Evolutionary conservation across 2,888 invertebrate species (phyloP).

Genomic region (Agrotis segetum): DNA sequence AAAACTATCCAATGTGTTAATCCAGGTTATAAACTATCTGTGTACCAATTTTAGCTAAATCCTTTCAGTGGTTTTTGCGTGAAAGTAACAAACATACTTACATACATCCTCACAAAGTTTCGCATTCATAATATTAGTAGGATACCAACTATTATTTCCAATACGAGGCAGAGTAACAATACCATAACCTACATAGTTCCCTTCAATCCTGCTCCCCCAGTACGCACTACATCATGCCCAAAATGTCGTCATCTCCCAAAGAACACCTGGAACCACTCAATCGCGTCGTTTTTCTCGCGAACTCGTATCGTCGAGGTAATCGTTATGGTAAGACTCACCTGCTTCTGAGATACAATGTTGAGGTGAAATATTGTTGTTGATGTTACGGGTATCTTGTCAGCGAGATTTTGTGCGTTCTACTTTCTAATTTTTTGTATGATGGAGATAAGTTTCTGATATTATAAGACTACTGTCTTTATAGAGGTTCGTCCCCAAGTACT

Average conservation of each 20-base stretch:
- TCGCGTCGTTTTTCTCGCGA: slow-evolving; percentile 40
- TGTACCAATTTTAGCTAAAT: no score
- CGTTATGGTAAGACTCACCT: slow-evolving; percentile 44
- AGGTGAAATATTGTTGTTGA: slow-evolving; percentile 12
- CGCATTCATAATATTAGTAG: no score
- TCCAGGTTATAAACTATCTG: no score
- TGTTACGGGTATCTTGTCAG: slow-evolving; percentile 12
- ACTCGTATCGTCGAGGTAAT: slow-evolving; percentile 38
- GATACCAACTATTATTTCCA: no score
- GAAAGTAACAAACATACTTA: no score
- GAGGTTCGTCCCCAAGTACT: no score
- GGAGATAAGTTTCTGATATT: background rate
- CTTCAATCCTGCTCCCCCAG: slow-evolving; percentile 8
- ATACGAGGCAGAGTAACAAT: no score
- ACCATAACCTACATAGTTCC: background rate
- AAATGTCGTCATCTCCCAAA: slow-evolving; percentile 41
- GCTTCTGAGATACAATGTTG: slow-evolving; percentile 26
- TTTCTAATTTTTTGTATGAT: background rate
- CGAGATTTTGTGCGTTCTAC: background rate
- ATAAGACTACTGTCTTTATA: no score
- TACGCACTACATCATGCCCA: slow-evolving; percentile 44
- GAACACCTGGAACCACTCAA: slow-evolving; percentile 52
- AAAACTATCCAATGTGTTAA: no score
- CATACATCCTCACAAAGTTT: no score
- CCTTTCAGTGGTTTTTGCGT: no score